A percentile compares a stretch with the other conserved stretches of the same genome.
phyloP scores from a whole-genome alignment of 2,113 vertebrate species.

The Cynoglossus semilaevis region DNA sequence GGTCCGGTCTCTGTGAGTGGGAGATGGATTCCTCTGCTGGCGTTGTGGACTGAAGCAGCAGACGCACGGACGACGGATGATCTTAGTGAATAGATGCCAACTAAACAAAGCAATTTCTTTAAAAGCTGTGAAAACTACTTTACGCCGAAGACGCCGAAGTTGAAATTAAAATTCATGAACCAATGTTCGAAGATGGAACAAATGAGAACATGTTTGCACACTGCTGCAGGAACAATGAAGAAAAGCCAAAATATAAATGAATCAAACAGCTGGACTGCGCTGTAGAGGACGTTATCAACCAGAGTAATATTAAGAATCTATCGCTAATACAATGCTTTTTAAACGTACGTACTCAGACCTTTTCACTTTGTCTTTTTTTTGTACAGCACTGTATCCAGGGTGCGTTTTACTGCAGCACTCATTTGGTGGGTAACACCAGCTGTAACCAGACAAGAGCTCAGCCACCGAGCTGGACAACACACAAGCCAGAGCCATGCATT shows the following conservation, averaged over 20 bases:
- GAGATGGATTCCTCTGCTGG: slow-evolving; percentile 52
- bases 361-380: slow-evolving; percentile 45
- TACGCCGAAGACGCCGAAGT: slow-evolving; percentile 5
- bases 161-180: background rate
- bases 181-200: background rate
- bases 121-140: slow-evolving; percentile 14
- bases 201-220: slow-evolving; percentile 24
- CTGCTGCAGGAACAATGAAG: slow-evolving; percentile 30
- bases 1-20: background rate
- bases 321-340: slow-evolving; percentile 42
- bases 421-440: slow-evolving; percentile 1
- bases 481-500: slow-evolving; percentile 18
- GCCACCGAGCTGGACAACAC: background rate
- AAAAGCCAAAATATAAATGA: slow-evolving; percentile 32
- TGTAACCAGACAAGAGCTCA: background rate
- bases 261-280: slow-evolving; percentile 42
- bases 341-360: slow-evolving; percentile 32
- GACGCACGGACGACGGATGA: slow-evolving; percentile 4
- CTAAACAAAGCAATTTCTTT: slow-evolving; percentile 28
- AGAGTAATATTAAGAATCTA: slow-evolving; percentile 1
- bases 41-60: slow-evolving; percentile 10
- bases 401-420: too few species aligned
- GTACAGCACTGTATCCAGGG: slow-evolving; percentile 45
- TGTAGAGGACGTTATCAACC: slow-evolving; percentile 11
- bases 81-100: slow-evolving; percentile 48